Evolutionary conservation across 1,140 invertebrate genomes (phyloP).

Genomic region (Cephus cinctus): DNA sequence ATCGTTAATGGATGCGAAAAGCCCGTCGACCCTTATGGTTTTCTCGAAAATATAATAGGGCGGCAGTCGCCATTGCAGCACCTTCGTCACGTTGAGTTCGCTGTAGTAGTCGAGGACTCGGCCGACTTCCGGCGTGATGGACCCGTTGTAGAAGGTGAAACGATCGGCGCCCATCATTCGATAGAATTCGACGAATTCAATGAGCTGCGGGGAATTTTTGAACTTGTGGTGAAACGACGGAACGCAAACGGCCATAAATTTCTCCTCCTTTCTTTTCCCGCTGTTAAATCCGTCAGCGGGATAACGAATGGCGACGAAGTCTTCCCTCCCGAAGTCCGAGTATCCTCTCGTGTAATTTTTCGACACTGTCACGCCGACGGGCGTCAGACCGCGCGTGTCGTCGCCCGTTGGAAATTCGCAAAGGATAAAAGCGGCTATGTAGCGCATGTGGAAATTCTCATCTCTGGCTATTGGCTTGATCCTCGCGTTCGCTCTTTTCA

Average conservation of each 20-base stretch:
- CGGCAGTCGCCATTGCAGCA: conserved; percentile 63
- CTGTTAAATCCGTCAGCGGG: conserved; percentile 12
- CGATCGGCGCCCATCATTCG: conserved; percentile 63
- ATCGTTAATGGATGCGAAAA: conserved; percentile 65
- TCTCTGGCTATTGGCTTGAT: conserved; percentile 13
- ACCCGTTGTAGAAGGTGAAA: conserved; percentile 68
- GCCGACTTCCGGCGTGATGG: conserved; percentile 55
- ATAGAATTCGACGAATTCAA: conserved; percentile 71
- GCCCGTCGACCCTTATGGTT: conserved; percentile 61
- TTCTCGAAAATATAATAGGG: conserved; percentile 38
- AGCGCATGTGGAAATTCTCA: conserved; percentile 25
- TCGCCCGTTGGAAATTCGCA: conserved; percentile 18
- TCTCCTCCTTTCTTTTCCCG: background rate
- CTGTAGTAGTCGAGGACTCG: conserved; percentile 57
- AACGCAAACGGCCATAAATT: conserved; percentile 63
- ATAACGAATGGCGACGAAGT: conserved; percentile 18
- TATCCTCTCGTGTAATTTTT: background rate
- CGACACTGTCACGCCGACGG: conserved; percentile 14
- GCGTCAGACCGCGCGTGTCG: conserved; percentile 7
- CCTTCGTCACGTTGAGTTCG: conserved; percentile 46
- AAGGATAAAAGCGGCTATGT: conserved; percentile 23
- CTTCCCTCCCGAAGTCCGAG: background rate
- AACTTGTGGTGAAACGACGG: conserved; percentile 67
- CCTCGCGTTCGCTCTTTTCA: conserved; percentile 11
- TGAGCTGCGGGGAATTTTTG: conserved; percentile 55